phyloP scores from a whole-genome alignment of 2,113 vertebrate species.

The Steatornis caripensis region DNA sequence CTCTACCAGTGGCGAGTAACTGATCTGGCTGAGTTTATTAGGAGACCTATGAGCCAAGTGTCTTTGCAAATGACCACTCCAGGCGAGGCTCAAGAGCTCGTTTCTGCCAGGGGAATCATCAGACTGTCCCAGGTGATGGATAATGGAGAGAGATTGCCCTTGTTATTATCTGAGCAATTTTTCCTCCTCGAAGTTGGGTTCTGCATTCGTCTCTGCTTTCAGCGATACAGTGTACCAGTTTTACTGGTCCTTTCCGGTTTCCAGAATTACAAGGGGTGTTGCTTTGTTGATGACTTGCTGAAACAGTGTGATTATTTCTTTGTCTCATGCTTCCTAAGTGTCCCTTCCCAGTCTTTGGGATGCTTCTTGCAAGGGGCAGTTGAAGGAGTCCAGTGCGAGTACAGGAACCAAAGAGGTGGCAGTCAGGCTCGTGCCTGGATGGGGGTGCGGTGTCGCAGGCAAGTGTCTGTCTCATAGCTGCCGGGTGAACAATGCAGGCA shows the following conservation, averaged over 20 bases:
- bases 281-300: background rate
- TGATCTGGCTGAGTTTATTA: background rate
- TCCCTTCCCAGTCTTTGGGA: background rate
- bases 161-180: background rate
- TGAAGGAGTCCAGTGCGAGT: background rate
- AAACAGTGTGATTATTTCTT: background rate
- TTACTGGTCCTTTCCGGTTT: constrained; percentile 5
- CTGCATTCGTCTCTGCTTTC: background rate
- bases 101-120: background rate
- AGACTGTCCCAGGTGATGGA: background rate
- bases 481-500: background rate
- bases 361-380: background rate
- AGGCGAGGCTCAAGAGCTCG: background rate
- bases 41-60: background rate
- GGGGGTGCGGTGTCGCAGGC: background rate
- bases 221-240: background rate
- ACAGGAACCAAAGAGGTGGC: background rate
- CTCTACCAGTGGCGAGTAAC: background rate
- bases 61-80: background rate
- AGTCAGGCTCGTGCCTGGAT: background rate
- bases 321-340: background rate
- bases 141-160: background rate
- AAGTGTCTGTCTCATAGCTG: background rate
- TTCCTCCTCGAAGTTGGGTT: background rate
- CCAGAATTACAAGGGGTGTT: background rate